Conservation (phyloP, 2,113 vertebrate genomes). For the Semnopithecus entellus region DNA sequence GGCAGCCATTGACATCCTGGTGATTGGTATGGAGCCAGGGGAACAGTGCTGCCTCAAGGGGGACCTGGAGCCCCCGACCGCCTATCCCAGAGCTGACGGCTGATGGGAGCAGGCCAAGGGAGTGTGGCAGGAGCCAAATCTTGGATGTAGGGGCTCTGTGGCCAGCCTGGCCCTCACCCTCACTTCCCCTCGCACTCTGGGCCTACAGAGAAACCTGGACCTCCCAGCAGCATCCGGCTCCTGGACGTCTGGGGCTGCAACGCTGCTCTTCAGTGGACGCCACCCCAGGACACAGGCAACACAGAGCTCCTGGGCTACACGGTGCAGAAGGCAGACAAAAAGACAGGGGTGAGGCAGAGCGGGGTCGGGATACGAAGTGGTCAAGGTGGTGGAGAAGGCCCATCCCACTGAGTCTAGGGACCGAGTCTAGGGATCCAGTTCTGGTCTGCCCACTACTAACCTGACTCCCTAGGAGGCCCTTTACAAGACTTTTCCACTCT, state of each 20-base stretch:
- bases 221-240: constrained; percentile 89
- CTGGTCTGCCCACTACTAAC: too few species aligned
- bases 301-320: constrained; percentile 93
- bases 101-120: background rate
- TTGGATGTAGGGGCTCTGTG: background rate
- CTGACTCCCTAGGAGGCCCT: background rate
- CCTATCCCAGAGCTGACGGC: background rate
- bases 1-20: constrained; percentile 87
- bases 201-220: constrained; percentile 88
- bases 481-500: background rate
- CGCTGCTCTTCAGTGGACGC: constrained; percentile 92
- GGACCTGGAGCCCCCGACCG: fast-evolving
- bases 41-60: background rate
- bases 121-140: background rate
- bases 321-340: constrained; percentile 94
- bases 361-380: fast-evolving
- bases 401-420: background rate
- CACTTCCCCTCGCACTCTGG: background rate
- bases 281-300: constrained; percentile 92
- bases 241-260: constrained; percentile 95
- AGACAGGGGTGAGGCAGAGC: constrained; percentile 87
- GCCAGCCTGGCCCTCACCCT: background rate
- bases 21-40: constrained; percentile 87
- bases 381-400: background rate
- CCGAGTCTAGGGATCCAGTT: background rate